These are phyloP conservation scores for Timema podura DNA, from an alignment of 2,888 invertebrate genomes.

Conservation along the genomic window DNA sequence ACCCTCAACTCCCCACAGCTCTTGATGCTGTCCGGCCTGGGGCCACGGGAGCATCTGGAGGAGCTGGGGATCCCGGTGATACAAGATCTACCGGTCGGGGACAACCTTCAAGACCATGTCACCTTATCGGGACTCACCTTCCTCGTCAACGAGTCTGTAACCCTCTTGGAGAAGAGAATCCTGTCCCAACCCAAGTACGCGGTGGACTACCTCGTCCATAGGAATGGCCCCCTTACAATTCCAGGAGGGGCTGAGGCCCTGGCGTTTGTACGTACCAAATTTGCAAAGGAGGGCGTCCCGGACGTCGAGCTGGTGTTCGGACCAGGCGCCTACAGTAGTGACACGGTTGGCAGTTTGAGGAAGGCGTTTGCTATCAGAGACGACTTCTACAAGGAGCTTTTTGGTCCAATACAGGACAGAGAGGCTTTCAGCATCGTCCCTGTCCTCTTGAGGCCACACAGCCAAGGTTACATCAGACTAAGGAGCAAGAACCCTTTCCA, in stretches of 20 bases:
- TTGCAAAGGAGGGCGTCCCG: conserved; percentile 55
- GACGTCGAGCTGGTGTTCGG: conserved; percentile 79
- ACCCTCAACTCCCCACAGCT: conserved; percentile 81
- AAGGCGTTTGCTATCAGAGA: conserved; percentile 47
- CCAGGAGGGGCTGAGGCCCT: conserved; percentile 48
- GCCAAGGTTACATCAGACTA: conserved; percentile 65
- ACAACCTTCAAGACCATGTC: conserved; percentile 46
- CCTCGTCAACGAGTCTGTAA: conserved; percentile 37
- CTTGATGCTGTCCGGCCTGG: conserved; percentile 80
- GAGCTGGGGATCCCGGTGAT: conserved; percentile 48
- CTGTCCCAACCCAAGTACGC: conserved; percentile 38
- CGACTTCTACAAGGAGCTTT: conserved; percentile 55
- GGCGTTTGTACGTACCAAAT: conserved; percentile 45
- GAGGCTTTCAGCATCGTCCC: conserved; percentile 69
- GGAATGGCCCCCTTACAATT: conserved; percentile 43
- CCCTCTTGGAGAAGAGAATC: conserved; percentile 36
- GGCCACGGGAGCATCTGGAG: conserved; percentile 59
- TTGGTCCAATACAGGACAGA: conserved; percentile 48
- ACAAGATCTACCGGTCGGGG: conserved; percentile 45
- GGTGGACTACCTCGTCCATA: conserved; percentile 41
- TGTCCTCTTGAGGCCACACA: conserved; percentile 68
- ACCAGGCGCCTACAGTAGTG: conserved; percentile 70
- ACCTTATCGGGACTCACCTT: conserved; percentile 43
- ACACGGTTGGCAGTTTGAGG: conserved; percentile 55
- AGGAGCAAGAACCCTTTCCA: conserved; percentile 67